Conservation (phyloP, 1,140 invertebrate genomes). For the Panulirus ornatus region DNA sequence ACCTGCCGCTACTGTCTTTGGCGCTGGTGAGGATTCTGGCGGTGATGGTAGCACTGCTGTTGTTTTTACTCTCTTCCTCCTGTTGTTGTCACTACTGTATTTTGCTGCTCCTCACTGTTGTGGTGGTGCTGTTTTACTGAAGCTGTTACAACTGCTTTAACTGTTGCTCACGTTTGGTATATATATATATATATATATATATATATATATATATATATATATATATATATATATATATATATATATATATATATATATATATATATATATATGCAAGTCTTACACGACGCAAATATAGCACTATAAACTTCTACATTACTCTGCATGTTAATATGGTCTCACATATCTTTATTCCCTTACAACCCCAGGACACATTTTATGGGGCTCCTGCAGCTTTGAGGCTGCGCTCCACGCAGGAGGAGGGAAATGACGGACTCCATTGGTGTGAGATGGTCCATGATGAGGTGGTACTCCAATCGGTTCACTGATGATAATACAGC, state of each 20-base stretch:
- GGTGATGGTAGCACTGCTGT: not conserved
- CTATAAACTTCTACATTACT: too few relatives aligned
- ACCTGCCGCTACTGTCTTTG: not conserved
- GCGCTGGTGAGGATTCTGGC: not conserved
- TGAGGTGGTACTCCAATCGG: too few relatives aligned
- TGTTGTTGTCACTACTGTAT: not conserved
- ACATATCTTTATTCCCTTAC: too few relatives aligned
- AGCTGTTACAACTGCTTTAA: not conserved
- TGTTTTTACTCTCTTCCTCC: too few relatives aligned
- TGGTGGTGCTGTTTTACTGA: not conserved
- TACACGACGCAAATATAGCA: too few relatives aligned
- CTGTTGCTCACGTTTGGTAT: not conserved
- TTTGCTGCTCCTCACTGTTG: not conserved
- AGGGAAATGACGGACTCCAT: too few relatives aligned
- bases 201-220: slow-evolving; percentile 26
- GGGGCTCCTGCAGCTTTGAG: too few relatives aligned
- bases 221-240: slow-evolving; percentile 26
- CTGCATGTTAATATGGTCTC: too few relatives aligned
- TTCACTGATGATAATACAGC: too few relatives aligned
- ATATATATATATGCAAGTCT: slow-evolving; percentile 15
- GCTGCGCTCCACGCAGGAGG: too few relatives aligned
- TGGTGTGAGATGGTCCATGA: too few relatives aligned
- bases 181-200: slow-evolving; percentile 26
- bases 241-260: slow-evolving; percentile 26
- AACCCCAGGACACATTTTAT: too few relatives aligned